These are phyloP conservation scores for Scopus umbretta DNA, from an alignment of 2,113 vertebrate species.

Conservation along the genomic window DNA sequence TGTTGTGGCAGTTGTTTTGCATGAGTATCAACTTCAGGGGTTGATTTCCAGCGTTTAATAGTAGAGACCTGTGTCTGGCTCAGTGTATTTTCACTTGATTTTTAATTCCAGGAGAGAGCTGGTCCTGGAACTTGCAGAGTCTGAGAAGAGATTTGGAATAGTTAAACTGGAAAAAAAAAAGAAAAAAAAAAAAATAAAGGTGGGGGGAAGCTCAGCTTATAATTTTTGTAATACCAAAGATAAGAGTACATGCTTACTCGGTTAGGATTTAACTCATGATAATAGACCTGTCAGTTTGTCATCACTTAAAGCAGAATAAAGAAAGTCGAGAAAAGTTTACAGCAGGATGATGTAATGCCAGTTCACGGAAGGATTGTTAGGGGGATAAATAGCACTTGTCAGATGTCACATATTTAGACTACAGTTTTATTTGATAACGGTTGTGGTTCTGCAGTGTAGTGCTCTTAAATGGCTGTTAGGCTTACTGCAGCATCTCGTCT, in stretches of 20 bases:
- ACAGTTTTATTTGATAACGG: neutral
- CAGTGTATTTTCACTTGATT: neutral
- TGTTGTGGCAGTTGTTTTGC: neutral
- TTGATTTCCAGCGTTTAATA: neutral
- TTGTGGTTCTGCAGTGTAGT: neutral
- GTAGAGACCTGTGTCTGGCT: neutral
- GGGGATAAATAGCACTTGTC: neutral
- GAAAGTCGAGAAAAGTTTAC: neutral
- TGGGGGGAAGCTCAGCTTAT: neutral
- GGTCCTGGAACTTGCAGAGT: neutral
- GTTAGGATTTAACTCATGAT: neutral
- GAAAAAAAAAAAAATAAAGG: too few relatives aligned
- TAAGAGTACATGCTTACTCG: neutral
- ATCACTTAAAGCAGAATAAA: neutral
- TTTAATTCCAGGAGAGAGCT: neutral
- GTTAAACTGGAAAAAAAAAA: neutral
- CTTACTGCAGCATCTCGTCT: neutral
- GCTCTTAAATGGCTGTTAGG: neutral
- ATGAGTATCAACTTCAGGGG: neutral
- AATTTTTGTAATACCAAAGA: neutral
- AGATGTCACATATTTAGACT: neutral
- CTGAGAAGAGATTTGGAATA: neutral
- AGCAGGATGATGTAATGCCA: neutral
- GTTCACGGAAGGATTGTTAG: neutral
- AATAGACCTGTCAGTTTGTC: neutral